These are phyloP conservation scores for Idaea aversata DNA, from an alignment of 2,888 invertebrate genomes.

Conservation along the genomic window DNA sequence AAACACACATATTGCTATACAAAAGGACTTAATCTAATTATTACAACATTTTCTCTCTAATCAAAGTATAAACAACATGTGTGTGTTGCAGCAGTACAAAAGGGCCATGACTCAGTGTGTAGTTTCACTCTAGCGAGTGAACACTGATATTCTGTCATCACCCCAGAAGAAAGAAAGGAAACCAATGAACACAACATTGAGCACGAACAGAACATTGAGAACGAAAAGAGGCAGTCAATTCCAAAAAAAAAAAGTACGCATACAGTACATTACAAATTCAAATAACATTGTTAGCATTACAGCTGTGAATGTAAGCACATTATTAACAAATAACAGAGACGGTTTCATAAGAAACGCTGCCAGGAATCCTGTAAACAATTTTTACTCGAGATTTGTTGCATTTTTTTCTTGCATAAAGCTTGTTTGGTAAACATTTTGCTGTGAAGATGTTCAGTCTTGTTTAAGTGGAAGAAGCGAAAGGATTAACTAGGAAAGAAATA, in stretches of 20 bases:
- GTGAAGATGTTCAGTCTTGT: neutral
- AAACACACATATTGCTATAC: too few relatives aligned
- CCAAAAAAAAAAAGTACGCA: neutral
- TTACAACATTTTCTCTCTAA: too few relatives aligned
- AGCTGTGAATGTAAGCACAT: neutral
- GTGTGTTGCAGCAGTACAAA: too few relatives aligned
- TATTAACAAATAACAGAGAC: neutral
- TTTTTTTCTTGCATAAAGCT: constrained; percentile 4
- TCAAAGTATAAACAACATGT: too few relatives aligned
- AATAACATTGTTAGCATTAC: neutral
- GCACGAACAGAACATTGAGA: too few relatives aligned
- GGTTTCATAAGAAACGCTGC: constrained; percentile 5
- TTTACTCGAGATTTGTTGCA: neutral
- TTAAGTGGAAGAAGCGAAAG: neutral
- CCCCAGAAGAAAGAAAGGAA: too few relatives aligned
- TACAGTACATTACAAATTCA: neutral
- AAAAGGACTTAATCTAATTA: too few relatives aligned
- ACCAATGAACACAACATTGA: too few relatives aligned
- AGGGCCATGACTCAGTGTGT: too few relatives aligned
- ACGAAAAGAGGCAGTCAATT: too few relatives aligned
- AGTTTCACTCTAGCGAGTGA: too few relatives aligned
- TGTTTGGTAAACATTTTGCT: constrained; percentile 16
- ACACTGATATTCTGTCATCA: too few relatives aligned
- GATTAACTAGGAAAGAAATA: neutral
- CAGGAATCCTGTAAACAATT: constrained; percentile 8